Evolutionary conservation across 92 coral and sea anemone species (phyloP), one percentile per base, ranked within the genome.

Genomic region (Porites lobata): DNA sequence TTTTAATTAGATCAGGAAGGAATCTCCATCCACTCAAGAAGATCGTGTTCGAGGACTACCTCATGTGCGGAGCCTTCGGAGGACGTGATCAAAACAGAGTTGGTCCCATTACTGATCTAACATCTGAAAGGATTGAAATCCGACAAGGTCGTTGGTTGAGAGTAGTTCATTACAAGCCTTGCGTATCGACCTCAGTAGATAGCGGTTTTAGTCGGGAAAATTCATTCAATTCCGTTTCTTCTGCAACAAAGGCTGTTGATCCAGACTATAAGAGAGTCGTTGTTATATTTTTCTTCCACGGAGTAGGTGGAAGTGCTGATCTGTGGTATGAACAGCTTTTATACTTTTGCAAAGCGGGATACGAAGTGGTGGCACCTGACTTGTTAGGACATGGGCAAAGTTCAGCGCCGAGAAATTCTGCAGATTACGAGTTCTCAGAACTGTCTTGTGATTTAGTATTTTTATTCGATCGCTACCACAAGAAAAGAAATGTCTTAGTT

Each of bases 281-380:
- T 20, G 98, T 94, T 17, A 79, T 97, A 78, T 97, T 97, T 86
- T 97, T 97, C 65, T 89, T 97, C 26, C 99, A 97, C 56, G 99
- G 99, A 7, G 98, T 97, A 38, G 99, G 99, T 53, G 99, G 99
- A 0, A 88, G 98, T 78, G 94, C 99, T 8, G 98, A 97, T 51
- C 84, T 97, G 50, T 97, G 99, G 99, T 77, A 92, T 38, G 96
- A 94, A 75, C 99, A 97, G 88, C 84, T 97, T 18, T 92, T 84
- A 19, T 92, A 97, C 88, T 97, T 97, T 67, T 86, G 86, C 69
- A 88, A 83, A 67, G 96, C 96, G 6, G 99, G 99, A 7, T 97
- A 97, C 57, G 95, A 87, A 51, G 98, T 97, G 9, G 93, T 95
- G 56, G 99, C 99, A 21, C 96, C 98, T 3, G 99, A 97, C 79